A percentile compares a stretch with the other conserved stretches of the same genome.
phyloP scores from a whole-genome alignment of 2,113 vertebrate species.

The Agelaius tricolor region DNA sequence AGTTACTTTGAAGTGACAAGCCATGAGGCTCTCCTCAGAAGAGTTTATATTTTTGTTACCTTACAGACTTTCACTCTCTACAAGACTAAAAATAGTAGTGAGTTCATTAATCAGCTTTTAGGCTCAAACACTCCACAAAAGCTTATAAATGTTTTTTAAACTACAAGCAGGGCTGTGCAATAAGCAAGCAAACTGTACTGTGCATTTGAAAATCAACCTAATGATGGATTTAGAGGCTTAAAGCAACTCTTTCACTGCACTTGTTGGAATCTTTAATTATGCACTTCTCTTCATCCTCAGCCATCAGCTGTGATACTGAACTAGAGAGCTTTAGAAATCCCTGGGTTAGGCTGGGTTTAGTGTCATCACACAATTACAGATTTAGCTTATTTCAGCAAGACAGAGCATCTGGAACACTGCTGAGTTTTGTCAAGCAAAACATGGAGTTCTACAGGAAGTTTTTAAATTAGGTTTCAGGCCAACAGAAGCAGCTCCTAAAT shows the following conservation, averaged over 20 bases:
- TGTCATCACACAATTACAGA: background rate
- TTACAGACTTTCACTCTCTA: background rate
- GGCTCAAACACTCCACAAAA: background rate
- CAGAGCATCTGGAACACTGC: background rate
- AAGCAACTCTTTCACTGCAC: background rate
- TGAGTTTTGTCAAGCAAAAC: background rate
- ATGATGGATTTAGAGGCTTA: background rate
- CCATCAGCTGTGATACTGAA: background rate
- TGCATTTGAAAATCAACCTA: background rate
- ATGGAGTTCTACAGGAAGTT: background rate
- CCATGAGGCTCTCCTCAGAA: background rate
- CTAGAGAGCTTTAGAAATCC: background rate
- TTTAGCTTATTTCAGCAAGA: background rate
- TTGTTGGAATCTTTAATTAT: background rate
- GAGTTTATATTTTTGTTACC: background rate
- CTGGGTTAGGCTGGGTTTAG: background rate
- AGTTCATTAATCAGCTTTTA: background rate
- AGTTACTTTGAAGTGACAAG: background rate
- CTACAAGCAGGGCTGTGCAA: background rate
- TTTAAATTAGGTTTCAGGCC: background rate
- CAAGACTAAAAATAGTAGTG: background rate
- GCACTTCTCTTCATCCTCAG: background rate
- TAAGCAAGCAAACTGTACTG: background rate
- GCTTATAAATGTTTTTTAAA: background rate
- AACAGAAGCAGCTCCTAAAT: background rate